Evolutionary conservation across 2,888 invertebrate species (phyloP).

Genomic region (Neelides folsomi): DNA sequence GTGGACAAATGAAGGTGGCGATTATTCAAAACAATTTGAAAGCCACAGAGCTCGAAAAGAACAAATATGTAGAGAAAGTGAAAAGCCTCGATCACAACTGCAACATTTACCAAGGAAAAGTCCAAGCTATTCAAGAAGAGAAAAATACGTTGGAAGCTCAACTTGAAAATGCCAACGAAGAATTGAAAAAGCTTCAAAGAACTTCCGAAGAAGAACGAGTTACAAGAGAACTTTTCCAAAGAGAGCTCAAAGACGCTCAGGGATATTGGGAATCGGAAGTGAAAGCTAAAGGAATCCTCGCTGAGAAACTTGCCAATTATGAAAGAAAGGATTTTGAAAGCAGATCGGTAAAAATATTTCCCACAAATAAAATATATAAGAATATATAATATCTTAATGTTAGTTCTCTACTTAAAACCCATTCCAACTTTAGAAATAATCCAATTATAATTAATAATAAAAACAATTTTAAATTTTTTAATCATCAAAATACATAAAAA

Average conservation of each 20-base stretch:
- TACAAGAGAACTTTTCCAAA: constrained; percentile 8
- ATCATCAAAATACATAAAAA: too few species aligned
- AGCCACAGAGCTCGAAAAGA: not conserved
- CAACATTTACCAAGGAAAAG: not conserved
- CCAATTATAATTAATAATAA: too few species aligned
- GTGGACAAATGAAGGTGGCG: not conserved
- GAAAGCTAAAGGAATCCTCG: constrained; percentile 16
- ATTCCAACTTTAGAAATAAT: too few species aligned
- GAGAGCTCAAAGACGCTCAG: constrained; percentile 12
- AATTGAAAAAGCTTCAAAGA: constrained; percentile 4
- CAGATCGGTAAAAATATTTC: too few species aligned
- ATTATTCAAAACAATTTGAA: constrained; percentile 1
- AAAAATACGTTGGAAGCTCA: constrained; percentile 7
- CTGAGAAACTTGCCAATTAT: constrained; percentile 15
- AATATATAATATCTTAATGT: too few species aligned
- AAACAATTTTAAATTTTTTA: too few species aligned
- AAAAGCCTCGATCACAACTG: constrained; percentile 1
- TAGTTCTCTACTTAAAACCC: too few species aligned
- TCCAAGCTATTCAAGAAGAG: constrained; percentile 1
- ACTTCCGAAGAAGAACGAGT: constrained; percentile 10
- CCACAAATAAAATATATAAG: too few species aligned
- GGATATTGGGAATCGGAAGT: constrained; percentile 14
- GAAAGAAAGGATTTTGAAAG: constrained; percentile 2
- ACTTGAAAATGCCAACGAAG: constrained; percentile 1
- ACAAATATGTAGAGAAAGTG: not conserved